Conservation (phyloP, 2,888 invertebrate species). For the Schrankia costaestrigalis region DNA sequence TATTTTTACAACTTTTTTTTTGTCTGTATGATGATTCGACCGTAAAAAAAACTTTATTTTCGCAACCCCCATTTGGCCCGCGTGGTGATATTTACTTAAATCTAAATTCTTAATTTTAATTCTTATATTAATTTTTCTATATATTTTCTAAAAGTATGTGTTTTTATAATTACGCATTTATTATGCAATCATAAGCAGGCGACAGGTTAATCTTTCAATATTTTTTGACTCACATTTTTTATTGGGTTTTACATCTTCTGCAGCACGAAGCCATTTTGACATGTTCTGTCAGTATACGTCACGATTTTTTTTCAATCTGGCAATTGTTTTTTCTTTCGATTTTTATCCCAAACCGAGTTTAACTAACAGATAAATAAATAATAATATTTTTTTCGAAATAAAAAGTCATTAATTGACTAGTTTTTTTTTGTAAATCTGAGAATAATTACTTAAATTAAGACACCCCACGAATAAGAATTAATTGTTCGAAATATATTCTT, state of each 20-base stretch:
- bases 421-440: conserved; percentile 15
- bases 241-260: conserved; percentile 38
- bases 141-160: conserved; percentile 67
- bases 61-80: conserved; percentile 72
- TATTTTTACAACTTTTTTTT: conserved; percentile 51
- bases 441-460: conserved; percentile 9
- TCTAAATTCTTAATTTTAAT: too few species aligned
- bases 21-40: conserved; percentile 60
- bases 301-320: too few species aligned
- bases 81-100: conserved; percentile 62
- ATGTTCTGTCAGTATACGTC: too few species aligned
- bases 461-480: conserved; percentile 5
- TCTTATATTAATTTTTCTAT: conserved; percentile 45
- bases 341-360: too few species aligned
- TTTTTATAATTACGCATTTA: conserved; percentile 46
- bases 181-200: conserved; percentile 68
- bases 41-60: conserved; percentile 41
- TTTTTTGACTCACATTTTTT: conserved; percentile 73
- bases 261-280: conserved; percentile 29
- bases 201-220: conserved; percentile 57
- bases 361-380: conserved; percentile 5
- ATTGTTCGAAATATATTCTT: conserved; percentile 9
- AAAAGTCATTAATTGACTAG: conserved; percentile 31
- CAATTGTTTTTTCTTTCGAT: too few species aligned
- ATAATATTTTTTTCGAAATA: conserved; percentile 7